phyloP scores from a whole-genome alignment of 2,797 vertebrate species.

The Coluber constrictor region DNA sequence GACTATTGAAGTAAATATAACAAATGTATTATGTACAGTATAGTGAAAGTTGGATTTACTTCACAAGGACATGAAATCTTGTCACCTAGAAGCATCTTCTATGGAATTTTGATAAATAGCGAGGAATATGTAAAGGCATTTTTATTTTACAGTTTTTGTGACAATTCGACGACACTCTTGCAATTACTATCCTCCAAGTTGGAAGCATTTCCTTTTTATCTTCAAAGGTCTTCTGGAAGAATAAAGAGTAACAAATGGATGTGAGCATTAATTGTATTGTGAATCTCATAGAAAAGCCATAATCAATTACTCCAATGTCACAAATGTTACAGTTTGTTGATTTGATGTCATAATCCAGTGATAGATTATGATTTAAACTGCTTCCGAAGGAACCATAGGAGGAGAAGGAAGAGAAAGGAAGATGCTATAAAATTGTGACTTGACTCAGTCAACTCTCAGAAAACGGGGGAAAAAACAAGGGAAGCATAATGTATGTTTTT shows the following conservation, averaged over 20 bases:
- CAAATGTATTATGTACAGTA: neutral
- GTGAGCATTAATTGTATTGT: constrained; percentile 26
- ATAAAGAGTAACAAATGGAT: constrained; percentile 50
- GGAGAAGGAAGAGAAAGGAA: neutral
- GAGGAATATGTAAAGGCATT: constrained; percentile 50
- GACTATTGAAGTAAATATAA: neutral
- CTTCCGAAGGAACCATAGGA: constrained; percentile 32
- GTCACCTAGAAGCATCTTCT: constrained; percentile 34
- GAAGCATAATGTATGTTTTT: neutral
- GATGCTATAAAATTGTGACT: constrained; percentile 32
- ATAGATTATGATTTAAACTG: constrained; percentile 53
- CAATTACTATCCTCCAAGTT: constrained; percentile 45
- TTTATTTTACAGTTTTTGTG: constrained; percentile 53
- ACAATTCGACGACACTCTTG: constrained; percentile 44
- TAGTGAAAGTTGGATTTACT: neutral
- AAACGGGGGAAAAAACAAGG: neutral
- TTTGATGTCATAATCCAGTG: constrained; percentile 49
- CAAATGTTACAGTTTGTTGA: constrained; percentile 57
- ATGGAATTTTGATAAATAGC: constrained; percentile 43
- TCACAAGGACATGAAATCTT: neutral
- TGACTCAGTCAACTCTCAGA: neutral
- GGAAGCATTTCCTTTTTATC: constrained; percentile 39
- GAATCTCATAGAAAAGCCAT: constrained; percentile 50
- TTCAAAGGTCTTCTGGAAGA: constrained; percentile 36
- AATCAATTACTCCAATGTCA: constrained; percentile 59